Evolutionary conservation across 2,797 vertebrate genomes (phyloP).

Genomic region (Coranthus polyacanthus): DNA sequence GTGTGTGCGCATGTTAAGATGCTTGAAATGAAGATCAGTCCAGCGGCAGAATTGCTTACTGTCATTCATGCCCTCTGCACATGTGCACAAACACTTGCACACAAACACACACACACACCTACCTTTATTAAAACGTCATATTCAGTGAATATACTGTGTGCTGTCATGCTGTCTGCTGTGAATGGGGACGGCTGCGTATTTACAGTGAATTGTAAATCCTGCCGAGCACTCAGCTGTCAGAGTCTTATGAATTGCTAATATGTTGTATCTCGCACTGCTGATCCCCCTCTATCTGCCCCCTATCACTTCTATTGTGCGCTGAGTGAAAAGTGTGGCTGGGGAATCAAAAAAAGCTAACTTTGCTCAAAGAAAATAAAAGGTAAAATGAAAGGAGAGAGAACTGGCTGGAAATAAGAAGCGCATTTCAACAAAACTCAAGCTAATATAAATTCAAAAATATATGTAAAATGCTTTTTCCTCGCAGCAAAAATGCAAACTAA

Average conservation of each 20-base stretch:
- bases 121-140: slow-evolving; percentile 83
- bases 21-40: slow-evolving; percentile 74
- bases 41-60: slow-evolving; percentile 74
- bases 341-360: slow-evolving; percentile 43
- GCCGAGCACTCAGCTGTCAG: slow-evolving; percentile 78
- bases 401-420: slow-evolving; percentile 1
- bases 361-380: slow-evolving; percentile 41
- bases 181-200: slow-evolving; percentile 76
- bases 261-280: slow-evolving; percentile 72
- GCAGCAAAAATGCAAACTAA: background rate
- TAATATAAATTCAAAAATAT: slow-evolving; percentile 5
- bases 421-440: slow-evolving; percentile 5
- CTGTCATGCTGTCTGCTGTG: slow-evolving; percentile 79
- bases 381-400: slow-evolving; percentile 10
- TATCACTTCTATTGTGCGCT: slow-evolving; percentile 56
- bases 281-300: slow-evolving; percentile 64
- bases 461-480: slow-evolving; percentile 5
- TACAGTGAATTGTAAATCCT: slow-evolving; percentile 83
- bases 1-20: slow-evolving; percentile 50
- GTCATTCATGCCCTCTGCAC: slow-evolving; percentile 71
- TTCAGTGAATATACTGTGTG: slow-evolving; percentile 74
- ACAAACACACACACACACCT: slow-evolving; percentile 44
- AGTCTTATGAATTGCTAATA: slow-evolving; percentile 84
- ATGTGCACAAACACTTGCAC: slow-evolving; percentile 20
- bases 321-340: slow-evolving; percentile 47